Base-by-base conservation (phyloP, 2,797 vertebrate genomes). In the Pelodytes ibericus region DNA sequence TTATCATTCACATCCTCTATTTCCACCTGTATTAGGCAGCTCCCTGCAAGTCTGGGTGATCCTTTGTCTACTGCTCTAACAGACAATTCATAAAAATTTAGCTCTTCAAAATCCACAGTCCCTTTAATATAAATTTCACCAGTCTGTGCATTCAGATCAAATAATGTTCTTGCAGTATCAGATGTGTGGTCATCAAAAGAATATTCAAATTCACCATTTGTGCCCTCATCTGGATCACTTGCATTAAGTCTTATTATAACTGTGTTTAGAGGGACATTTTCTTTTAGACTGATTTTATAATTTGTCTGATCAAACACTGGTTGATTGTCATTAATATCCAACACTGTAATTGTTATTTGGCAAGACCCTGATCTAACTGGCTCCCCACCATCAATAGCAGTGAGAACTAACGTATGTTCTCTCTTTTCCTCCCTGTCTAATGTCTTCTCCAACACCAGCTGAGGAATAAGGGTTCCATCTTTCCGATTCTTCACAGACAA, bases 321-420 rank as follows among this genome's bases (percentile, higher is more conserved):
- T 0, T 93, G 91, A 0, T 99, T 99, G 86, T 99, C 97, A 82
- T 99, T 99, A 78, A 96, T 86, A 51, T 99, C 97, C 88, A 96
- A 81, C 49, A 99, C 90, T 71, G 85, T 89, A 77, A 99, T 88
- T 0, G 93, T 91, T 80, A 99, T 84, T 4, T 94, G 89, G 0
- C 91, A 93, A 0, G 93, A 95, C 77, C 97, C 96, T 0, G 95
- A 99, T 81, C 86, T 94, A 71, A 93, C 87, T 10, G 96, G 95
- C 79, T 89, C 91, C 3, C 97, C 97, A 27, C 96, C 97, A 2
- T 99, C 97, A 74, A 95, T 78, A 0, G 97, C 97, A 0, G 94
- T 95, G 80, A 99, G 92, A 82, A 94, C 83, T 81, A 99, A 90
- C 81, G 92, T 91, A 84, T 96, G 94, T 30, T 88, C 90, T 58